phyloP scores from a whole-genome alignment of 2,797 vertebrate genomes.

The Bradypodion ventrale region DNA sequence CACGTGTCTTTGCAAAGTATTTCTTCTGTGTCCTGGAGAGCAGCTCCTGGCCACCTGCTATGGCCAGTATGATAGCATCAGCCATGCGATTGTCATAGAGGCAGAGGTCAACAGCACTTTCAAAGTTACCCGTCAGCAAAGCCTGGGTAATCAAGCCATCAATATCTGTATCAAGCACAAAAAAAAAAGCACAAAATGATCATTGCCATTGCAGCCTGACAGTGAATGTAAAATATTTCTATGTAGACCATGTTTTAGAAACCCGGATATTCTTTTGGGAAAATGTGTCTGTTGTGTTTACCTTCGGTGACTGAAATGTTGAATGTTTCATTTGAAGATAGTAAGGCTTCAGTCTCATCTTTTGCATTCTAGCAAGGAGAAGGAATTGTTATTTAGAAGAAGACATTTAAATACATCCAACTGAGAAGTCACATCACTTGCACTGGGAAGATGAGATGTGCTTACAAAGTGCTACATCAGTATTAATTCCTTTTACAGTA shows the following conservation, averaged over 20 bases:
- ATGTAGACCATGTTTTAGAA: not conserved
- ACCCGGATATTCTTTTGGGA: not conserved
- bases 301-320: conserved; percentile 80
- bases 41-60: conserved; percentile 91
- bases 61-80: conserved; percentile 94
- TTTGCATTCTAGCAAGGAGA: conserved; percentile 56
- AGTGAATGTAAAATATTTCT: not conserved
- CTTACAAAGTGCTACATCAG: not conserved
- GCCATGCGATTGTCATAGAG: conserved; percentile 96
- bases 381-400: conserved; percentile 5
- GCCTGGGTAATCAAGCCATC: conserved; percentile 96
- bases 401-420: not conserved
- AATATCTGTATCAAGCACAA: conserved; percentile 80
- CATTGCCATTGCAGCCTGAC: not conserved
- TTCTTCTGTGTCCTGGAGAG: conserved; percentile 91
- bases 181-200: conserved; percentile 10
- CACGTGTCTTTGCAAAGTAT: conserved; percentile 89
- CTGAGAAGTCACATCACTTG: not conserved
- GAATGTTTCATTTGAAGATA: conserved; percentile 65
- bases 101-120: conserved; percentile 93
- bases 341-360: conserved; percentile 65
- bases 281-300: conserved; percentile 63
- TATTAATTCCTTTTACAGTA: not conserved
- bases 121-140: conserved; percentile 91
- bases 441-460: not conserved